Base-by-base conservation (phyloP, 92 coral and sea anemone species). In the Parazoanthus swiftii region DNA sequence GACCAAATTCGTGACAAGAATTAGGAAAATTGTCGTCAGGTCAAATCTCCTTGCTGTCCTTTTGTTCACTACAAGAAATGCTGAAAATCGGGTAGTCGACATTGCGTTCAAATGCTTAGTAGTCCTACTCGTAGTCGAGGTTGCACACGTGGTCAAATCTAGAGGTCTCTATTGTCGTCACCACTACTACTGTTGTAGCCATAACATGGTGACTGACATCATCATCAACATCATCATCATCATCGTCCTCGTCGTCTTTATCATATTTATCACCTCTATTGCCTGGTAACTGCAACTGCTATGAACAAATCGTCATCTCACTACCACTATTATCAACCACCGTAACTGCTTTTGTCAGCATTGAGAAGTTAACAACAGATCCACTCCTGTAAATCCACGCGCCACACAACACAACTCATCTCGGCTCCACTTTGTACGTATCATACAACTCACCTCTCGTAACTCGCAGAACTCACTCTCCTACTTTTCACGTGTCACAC, bases 331-430 rank as follows among this genome's bases (percentile, higher is more conserved):
- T 20, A 58, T 58, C 0, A 58, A 58, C 5, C 33, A 58, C 23
- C 66, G 9, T 58, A 58, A 58, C 66, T 58, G 18, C 23, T 58
- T 20, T 5, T 58, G 20, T 58, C 65, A 13, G 65, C 65, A 16
- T 56, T 56, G 66, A 23, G 23, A 58, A 14, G 6, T 20, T 58
- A 58, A 48, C 66, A 58, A 20, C 23, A 20, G 66, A 58, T 14
- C 66, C 66, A 14, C 8, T 15, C 3, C 66, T 11, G 23, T 14
- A 1, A 58, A 3, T 14, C 5, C 4, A 58, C 15, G 26, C 5
- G 70, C 21, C n/a, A 63, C 70, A 63, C 8, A 63, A 82, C 98
- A 95, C 37, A 92, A 70, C 18, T 54, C 59, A 54, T 20, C 18
- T 20, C 33, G 33, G 33, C 2, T 54, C 59, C 59, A 54, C 20